A percentile compares a stretch with the other conserved stretches of the same genome.
These are phyloP conservation scores for Drosophila arawakana DNA, from an alignment of 1,140 invertebrate genomes.

Conservation along the genomic window DNA sequence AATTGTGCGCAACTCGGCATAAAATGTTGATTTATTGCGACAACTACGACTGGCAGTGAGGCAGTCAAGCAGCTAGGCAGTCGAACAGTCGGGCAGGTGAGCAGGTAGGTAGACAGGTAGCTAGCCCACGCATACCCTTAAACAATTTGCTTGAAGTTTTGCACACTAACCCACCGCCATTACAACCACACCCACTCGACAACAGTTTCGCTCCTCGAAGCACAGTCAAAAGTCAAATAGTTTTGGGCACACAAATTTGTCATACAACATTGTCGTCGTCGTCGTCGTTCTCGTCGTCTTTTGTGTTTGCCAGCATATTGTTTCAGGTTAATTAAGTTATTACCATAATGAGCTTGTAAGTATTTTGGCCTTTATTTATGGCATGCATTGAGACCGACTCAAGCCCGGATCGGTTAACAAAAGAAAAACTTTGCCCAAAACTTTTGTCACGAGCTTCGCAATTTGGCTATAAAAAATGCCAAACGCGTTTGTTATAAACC, in stretches of 20 bases:
- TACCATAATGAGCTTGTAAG: constrained; percentile 81
- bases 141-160: constrained; percentile 40
- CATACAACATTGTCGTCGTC: constrained; percentile 59
- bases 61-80: neutral
- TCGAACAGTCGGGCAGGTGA: neutral
- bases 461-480: constrained; percentile 57
- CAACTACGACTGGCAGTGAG: constrained; percentile 52
- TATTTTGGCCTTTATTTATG: constrained; percentile 75
- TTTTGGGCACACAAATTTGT: constrained; percentile 77
- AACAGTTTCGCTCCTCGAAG: constrained; percentile 6
- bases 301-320: constrained; percentile 64
- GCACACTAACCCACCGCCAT: neutral
- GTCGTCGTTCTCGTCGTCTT: constrained; percentile 30
- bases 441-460: constrained; percentile 49
- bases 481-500: constrained; percentile 75
- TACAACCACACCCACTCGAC: constrained; percentile 9
- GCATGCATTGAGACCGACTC: constrained; percentile 52
- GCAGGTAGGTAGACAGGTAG: neutral
- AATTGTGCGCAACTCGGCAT: constrained; percentile 80
- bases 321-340: constrained; percentile 83
- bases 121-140: constrained; percentile 27
- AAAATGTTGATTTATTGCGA: constrained; percentile 81
- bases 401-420: constrained; percentile 58
- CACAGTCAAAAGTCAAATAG: constrained; percentile 80
- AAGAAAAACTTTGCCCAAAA: constrained; percentile 61